A percentile compares a stretch with the other conserved stretches of the same genome.
These are phyloP conservation scores for Rhynchophorus ferrugineus DNA, from an alignment of 1,140 invertebrate genomes.

Conservation along the genomic window DNA sequence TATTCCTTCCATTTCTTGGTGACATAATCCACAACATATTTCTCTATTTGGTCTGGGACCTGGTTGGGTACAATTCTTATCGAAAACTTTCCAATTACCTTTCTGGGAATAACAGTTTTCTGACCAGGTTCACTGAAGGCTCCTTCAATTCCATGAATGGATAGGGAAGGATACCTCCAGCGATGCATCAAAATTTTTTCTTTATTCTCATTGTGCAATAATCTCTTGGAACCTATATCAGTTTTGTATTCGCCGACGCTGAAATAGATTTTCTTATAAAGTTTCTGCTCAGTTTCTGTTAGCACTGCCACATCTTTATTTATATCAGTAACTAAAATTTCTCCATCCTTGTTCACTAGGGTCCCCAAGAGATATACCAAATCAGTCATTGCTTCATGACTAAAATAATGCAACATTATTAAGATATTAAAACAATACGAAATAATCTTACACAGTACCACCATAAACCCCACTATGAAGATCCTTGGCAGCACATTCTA, in stretches of 20 bases:
- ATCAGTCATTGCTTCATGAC: slow-evolving; percentile 82
- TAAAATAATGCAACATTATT: slow-evolving; percentile 19
- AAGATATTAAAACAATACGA: background rate
- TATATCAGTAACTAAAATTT: slow-evolving; percentile 73
- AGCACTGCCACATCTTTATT: slow-evolving; percentile 70
- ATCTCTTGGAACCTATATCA: slow-evolving; percentile 61
- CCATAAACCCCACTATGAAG: slow-evolving; percentile 94
- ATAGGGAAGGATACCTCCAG: slow-evolving; percentile 85
- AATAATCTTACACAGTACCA: slow-evolving; percentile 77
- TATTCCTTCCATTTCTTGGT: slow-evolving; percentile 63
- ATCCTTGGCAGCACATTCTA: slow-evolving; percentile 85
- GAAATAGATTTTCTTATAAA: slow-evolving; percentile 87
- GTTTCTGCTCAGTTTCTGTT: slow-evolving; percentile 64
- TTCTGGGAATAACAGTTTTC: slow-evolving; percentile 93
- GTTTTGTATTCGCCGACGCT: slow-evolving; percentile 70
- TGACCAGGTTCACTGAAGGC: slow-evolving; percentile 89
- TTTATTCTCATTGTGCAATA: slow-evolving; percentile 73
- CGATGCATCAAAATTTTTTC: slow-evolving; percentile 76
- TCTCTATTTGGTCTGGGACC: slow-evolving; percentile 65
- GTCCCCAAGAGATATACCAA: slow-evolving; percentile 75
- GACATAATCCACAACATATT: slow-evolving; percentile 68
- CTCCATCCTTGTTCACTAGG: slow-evolving; percentile 77
- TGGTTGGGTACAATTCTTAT: slow-evolving; percentile 91
- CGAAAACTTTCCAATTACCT: slow-evolving; percentile 95
- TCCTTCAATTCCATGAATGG: slow-evolving; percentile 78